Evolutionary conservation across 2,113 vertebrate genomes (phyloP).

Genomic region (Empidonax alnorum): DNA sequence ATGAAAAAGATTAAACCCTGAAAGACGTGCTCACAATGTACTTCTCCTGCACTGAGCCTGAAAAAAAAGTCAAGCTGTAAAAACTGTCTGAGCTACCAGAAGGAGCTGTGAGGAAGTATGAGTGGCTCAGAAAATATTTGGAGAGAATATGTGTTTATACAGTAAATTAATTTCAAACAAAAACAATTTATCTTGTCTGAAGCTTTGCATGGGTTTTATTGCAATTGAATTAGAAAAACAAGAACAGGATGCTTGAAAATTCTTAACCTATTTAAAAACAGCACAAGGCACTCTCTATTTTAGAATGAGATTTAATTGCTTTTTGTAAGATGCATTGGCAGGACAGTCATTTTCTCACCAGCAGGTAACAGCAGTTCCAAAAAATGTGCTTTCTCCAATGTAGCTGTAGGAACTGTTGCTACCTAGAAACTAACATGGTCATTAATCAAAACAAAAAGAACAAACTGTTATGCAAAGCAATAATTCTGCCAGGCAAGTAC

Average conservation of each 20-base stretch:
- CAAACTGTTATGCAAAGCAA: constrained; percentile 6
- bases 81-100: neutral
- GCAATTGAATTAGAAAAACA: neutral
- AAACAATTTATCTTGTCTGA: neutral
- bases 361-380: neutral
- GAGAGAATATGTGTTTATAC: neutral
- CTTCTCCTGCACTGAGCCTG: neutral
- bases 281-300: neutral
- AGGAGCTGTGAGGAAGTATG: neutral
- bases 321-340: neutral
- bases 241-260: neutral
- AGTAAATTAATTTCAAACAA: constrained; percentile 44
- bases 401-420: neutral
- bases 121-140: constrained; percentile 2
- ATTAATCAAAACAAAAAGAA: constrained; percentile 45
- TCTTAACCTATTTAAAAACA: neutral
- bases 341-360: constrained; percentile 26
- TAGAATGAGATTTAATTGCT: neutral
- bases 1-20: neutral
- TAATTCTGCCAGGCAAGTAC: constrained; percentile 8
- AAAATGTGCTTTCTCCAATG: neutral
- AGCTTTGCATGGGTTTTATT: neutral
- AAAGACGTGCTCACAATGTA: neutral
- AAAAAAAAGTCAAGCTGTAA: neutral
- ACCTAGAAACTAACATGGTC: neutral